A percentile compares a stretch with the other conserved stretches of the same genome.
phyloP scores from a whole-genome alignment of 2,113 vertebrate species.

The Zootoca vivipara region DNA sequence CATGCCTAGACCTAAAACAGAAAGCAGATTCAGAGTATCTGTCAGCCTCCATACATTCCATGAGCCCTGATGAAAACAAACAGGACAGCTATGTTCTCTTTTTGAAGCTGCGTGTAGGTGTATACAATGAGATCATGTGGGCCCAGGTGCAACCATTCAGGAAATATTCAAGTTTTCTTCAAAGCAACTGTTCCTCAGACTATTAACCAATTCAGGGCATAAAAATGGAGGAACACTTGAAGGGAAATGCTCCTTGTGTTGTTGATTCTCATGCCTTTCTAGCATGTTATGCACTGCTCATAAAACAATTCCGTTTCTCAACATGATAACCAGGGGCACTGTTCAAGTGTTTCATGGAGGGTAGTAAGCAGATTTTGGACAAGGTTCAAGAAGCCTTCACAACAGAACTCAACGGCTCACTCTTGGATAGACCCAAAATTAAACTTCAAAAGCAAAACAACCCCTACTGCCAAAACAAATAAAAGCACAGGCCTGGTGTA shows the following conservation, averaged over 20 bases:
- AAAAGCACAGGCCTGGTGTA: too few species aligned
- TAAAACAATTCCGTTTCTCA: not conserved
- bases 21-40: slow-evolving; percentile 63
- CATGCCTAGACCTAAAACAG: slow-evolving; percentile 65
- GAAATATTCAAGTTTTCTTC: slow-evolving; percentile 20
- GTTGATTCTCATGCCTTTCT: not conserved
- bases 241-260: slow-evolving; percentile 28
- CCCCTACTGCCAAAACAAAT: not conserved
- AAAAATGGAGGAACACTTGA: slow-evolving; percentile 17
- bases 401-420: not conserved
- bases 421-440: not conserved
- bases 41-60: slow-evolving; percentile 12
- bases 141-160: slow-evolving; percentile 67
- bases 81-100: slow-evolving; percentile 50
- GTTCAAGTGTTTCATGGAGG: not conserved
- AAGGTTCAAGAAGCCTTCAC: not conserved
- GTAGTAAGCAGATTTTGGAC: not conserved
- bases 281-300: not conserved
- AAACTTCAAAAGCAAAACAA: not conserved
- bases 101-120: slow-evolving; percentile 53
- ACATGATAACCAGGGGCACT: not conserved
- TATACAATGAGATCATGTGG: slow-evolving; percentile 47
- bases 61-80: slow-evolving; percentile 67
- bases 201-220: slow-evolving; percentile 37
- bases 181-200: slow-evolving; percentile 23